Evolutionary conservation across 2,888 invertebrate genomes (phyloP).

Genomic region (Chloroclystis v-ata): DNA sequence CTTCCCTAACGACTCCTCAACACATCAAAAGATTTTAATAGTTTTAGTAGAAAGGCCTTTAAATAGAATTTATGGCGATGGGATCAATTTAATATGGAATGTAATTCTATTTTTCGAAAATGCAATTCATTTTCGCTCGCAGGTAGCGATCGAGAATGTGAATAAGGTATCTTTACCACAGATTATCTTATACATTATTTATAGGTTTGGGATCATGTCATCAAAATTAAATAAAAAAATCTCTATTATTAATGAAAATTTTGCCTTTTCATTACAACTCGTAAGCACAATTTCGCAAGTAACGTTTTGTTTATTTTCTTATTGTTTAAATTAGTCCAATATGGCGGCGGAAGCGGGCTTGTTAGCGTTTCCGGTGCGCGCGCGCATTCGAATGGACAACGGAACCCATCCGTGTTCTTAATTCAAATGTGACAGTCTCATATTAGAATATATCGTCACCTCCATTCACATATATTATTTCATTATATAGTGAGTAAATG

Average conservation of each 20-base stretch:
- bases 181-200: no score
- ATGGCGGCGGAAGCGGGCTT: slow-evolving; percentile 55
- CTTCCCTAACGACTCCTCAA: slow-evolving; percentile 9
- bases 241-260: no score
- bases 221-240: no score
- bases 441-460: slow-evolving; percentile 15
- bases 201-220: no score
- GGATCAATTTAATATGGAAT: neutral
- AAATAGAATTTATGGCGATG: neutral
- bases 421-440: slow-evolving; percentile 43
- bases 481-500: neutral
- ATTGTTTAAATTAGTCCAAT: slow-evolving; percentile 29
- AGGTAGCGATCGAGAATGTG: no score
- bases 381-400: slow-evolving; percentile 51
- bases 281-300: neutral
- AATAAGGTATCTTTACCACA: no score
- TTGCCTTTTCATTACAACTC: no score
- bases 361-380: slow-evolving; percentile 62
- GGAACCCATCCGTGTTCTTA: slow-evolving; percentile 55
- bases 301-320: slow-evolving; percentile 15
- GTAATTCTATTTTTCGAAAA: neutral
- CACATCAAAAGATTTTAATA: slow-evolving; percentile 17
- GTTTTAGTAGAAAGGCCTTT: neutral
- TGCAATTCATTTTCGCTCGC: neutral
- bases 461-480: slow-evolving; percentile 2